Evolutionary conservation across 2,113 vertebrate species (phyloP), one percentile per base, ranked within the genome.

Genomic region (Trochalopteron elliotii): DNA sequence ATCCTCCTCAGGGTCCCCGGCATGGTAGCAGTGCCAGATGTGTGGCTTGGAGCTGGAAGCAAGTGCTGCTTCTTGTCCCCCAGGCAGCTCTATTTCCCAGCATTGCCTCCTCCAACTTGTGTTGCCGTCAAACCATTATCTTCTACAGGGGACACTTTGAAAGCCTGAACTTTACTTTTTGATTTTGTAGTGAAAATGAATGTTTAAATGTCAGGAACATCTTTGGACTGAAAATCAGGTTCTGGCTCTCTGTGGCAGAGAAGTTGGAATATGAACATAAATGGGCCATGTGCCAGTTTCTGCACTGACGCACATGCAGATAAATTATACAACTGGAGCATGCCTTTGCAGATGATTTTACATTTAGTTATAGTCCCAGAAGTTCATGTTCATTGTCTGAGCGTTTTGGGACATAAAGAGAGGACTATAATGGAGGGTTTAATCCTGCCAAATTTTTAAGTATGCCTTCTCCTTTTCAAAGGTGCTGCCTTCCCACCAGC

Each of bases 11-110:
- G 30, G 23, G 42, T 42, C 18, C 23, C 52, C 74, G 44, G 57
- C n/a, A 22, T 1, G 2, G 35, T 67, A 33, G 12, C 24, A 89
- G 49, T 44, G 69, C 30, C 42, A 6, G 0, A 17, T 0, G 0
- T 17, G 42, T 35, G 47, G 24, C 59, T 50, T 45, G 64, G 33
- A 93, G 52, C 60, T 59, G 47, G 21, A 78, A 30, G 35, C 10
- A 61, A 64, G 31, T 0, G 2, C 19, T 60, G 44, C 16, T 88
- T 22, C 16, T 0, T 8, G 15, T n/a, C 21, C 53, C 61, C 35
- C 1, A 3, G 24, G 44, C 49, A 79, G 23, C 19, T 93, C 33
- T 17, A 7, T 42, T 35, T 40, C 63, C 24, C 1, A 1, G 20
- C 45, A 35, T 5, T 5, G 9, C 33, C 2, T 0, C 1, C 0